Evolutionary conservation across 2,797 vertebrate species (phyloP).

Genomic region (Acrossocheilus fasciatus): DNA sequence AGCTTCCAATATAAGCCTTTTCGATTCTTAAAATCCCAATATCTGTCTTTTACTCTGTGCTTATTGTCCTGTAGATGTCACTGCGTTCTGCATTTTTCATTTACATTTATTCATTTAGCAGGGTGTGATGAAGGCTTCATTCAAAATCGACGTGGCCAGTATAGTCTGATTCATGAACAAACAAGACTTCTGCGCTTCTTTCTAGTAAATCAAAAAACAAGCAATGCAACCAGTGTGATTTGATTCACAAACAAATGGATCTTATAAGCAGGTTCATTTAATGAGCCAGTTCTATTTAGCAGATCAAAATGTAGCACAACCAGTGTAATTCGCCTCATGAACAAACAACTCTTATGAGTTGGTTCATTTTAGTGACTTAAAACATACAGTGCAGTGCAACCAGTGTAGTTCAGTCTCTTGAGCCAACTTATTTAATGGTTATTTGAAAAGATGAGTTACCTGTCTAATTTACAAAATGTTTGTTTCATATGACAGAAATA

Average conservation of each 20-base stretch:
- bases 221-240: neutral
- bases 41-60: neutral
- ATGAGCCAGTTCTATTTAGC: neutral
- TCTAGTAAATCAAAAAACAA: neutral
- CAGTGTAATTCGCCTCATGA: neutral
- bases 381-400: neutral
- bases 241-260: neutral
- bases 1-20: neutral
- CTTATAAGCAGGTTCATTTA: neutral
- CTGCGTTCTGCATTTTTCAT: neutral
- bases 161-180: neutral
- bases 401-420: neutral
- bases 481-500: neutral
- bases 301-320: neutral
- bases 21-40: neutral
- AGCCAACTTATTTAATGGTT: neutral
- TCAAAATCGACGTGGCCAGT: neutral
- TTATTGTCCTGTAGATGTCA: neutral
- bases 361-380: neutral
- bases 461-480: neutral
- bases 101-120: neutral
- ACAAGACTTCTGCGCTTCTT: neutral
- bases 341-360: neutral
- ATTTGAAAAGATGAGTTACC: neutral
- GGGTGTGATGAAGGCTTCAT: too few species aligned